Base-by-base conservation (phyloP, 2,797 vertebrate genomes). In the Phylloscopus collybita region DNA sequence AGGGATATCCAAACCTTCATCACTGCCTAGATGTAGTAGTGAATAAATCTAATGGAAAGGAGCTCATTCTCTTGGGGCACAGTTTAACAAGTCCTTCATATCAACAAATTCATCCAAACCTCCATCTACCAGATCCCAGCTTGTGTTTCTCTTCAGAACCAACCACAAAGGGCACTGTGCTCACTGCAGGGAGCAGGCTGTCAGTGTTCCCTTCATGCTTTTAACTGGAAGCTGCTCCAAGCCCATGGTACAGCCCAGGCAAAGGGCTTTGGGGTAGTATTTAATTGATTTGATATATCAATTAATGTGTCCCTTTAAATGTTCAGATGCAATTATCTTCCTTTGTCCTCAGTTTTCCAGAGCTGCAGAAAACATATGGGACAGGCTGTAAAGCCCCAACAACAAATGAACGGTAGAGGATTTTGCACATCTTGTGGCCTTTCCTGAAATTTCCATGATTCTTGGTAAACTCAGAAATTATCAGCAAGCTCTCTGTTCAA, bases 91-190 rank as follows among this genome's bases (percentile, higher is more conserved):
- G 16, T 53, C 61, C 36, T 74, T 42, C 8, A 0, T 54, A 71
- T 11, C 29, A 78, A 67, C 19, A 45, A 25, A 59, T 32, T 25
- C 0, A 0, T 42, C 13, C 1, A 1, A 53, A 50, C 3, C 16
- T 57, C 38, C 69, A 42, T 36, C 32, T 51, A 17, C 18, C 32
- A 61, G 36, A 40, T 25, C 36, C 21, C 16, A 82, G 17, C 16
- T 38, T 13, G 2, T 34, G 17, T 16, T 76, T 56, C 23, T 54
- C 40, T 70, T 65, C 36, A 64, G 60, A 59, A 23, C 3, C 42
- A 66, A 13, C 9, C 7, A 8, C 0, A 0, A 15, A 26, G 6
- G 29, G 30, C n/a, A 61, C 16, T 2, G 0, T 13, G 34, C 27
- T 65, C 6, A 6, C 36, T 54, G 45, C 3, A 3, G 13, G 30